Evolutionary conservation across 2,113 vertebrate species (phyloP), one percentile per base, ranked within the genome.

Genomic region (Rallus limicola): DNA sequence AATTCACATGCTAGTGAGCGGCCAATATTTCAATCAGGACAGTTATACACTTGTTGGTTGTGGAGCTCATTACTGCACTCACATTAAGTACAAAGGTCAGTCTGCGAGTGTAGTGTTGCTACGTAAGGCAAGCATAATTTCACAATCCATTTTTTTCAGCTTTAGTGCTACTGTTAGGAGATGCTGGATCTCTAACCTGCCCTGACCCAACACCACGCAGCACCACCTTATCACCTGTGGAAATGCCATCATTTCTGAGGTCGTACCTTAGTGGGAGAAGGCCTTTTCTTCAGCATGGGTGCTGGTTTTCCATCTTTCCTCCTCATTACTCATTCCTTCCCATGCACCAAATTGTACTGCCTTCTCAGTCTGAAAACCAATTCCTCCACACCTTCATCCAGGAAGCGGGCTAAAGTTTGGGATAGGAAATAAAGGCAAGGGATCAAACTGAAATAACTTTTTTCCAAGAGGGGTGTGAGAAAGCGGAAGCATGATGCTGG

Each of bases 111-210:
- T 2, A 4, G 3, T 6, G 16, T 48, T 62, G 26, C 36, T 50
- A 50, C 5, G 4, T 9, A 38, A 52, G 0, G 0, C 15, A 13
- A 55, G 10, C 1, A 0, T 3, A 19, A 11, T 72, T 83, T 77
- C 84, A 52, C 31, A n/a, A 64, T 11, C 28, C 24, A 4, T 78
- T 77, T 58, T 58, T 8, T 38, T 67, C 48, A 83, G 17, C 13
- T 23, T 36, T 11, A 34, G 26, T 3, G 46, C 21, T 55, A 40
- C 36, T 19, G 16, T 21, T 52, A 84, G 19, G 59, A 75, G 52
- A 58, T 24, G 19, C 6, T 67, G 38, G 28, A 38, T 90, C 24
- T 50, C 23, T 50, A 40, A 15, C 10, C 25, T 5, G 0, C 0
- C 2, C 19, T 28, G 18, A 59, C 58, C 21, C 52, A 44, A 48